Evolutionary conservation across 1,140 invertebrate genomes (phyloP), one percentile per base, ranked within the genome.

Genomic region (Lepidurus couesii): DNA sequence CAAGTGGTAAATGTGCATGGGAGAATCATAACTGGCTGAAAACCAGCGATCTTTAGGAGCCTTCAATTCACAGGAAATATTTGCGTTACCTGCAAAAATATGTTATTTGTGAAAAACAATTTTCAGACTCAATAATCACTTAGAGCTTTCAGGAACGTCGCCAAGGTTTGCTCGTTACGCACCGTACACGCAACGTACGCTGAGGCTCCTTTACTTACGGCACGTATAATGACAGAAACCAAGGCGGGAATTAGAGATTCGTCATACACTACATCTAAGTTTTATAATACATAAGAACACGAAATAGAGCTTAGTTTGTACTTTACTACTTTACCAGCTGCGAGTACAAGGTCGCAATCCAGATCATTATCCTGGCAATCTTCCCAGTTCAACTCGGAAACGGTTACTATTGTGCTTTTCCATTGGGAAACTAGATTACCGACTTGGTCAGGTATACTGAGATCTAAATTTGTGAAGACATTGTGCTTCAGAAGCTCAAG

Each of bases 191-290:
- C 75, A 13, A 77, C 5, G 75, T 45, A 26, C 10, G 75, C 75
- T 4, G 47, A 13, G 9, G 75, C 43, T 5, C 75, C 75, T 34
- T 21, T 11, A 8, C 24, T 9, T 45, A 77, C 8, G 21, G 47
- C 43, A 44, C 47, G 43, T 45, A 10, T 77, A 24, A 77, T 34
- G 43, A 26, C 44, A 21, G 26, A 42, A 21, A 77, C 75, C 26
- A 77, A 47, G 0, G 75, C 43, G 11, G 42, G 75, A 21, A 77
- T 77, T 16, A 77, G 13, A 42, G 43, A 44, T 45, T 77, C 47
- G 47, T 77, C 75, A 24, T 77, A 77, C 10, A 77, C 75, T 5
- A 77, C 75, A 42, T 77, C 75, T 77, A 47, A 77, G 0, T 21
- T 24, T 44, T n/a, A 47, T 7, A 44, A n/a, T 47, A n/a, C 21